phyloP scores from a whole-genome alignment of 2,113 vertebrate species.

The Phalacrocorax pelagicus region DNA sequence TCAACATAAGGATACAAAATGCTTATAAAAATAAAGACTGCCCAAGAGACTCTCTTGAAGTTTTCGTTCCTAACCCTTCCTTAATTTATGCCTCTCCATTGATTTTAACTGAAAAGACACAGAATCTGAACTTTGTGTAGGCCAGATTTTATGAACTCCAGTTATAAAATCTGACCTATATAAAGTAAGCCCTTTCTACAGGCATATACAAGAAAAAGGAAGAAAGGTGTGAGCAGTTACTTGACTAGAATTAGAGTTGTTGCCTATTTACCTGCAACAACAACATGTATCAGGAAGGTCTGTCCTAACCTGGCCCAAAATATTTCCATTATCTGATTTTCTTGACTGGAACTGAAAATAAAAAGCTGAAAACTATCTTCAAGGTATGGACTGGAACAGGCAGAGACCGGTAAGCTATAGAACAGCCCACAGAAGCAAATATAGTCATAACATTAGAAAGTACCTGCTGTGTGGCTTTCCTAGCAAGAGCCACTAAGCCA shows the following conservation, averaged over 20 bases:
- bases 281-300: background rate
- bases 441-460: background rate
- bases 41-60: background rate
- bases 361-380: slow-evolving; percentile 3
- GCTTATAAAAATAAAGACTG: background rate
- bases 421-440: background rate
- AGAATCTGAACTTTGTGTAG: background rate
- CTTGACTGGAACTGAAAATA: background rate
- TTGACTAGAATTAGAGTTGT: background rate
- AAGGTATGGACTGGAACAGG: background rate
- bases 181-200: background rate
- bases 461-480: background rate
- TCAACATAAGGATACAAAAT: background rate
- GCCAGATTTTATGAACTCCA: background rate
- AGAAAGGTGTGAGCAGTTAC: background rate
- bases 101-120: background rate
- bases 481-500: background rate
- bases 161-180: background rate
- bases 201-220: background rate
- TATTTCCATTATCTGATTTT: background rate
- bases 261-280: background rate
- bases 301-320: background rate
- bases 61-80: background rate
- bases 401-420: background rate
- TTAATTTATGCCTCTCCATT: background rate